These are phyloP conservation scores for Macrosiphum euphorbiae DNA, from an alignment of 2,888 invertebrate genomes.

Conservation along the genomic window DNA sequence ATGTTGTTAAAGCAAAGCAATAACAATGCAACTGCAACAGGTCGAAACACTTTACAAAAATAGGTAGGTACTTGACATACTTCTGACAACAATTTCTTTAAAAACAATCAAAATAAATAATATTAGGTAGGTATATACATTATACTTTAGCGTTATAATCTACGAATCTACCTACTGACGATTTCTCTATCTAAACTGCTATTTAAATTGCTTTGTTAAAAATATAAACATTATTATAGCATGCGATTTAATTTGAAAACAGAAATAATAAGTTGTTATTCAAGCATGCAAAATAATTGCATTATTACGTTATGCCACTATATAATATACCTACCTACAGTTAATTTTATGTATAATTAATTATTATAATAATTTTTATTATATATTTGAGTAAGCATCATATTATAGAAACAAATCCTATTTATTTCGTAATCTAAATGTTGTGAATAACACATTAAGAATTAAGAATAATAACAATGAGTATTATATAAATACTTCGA, in stretches of 20 bases:
- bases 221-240: neutral
- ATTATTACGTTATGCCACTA: slow-evolving; percentile 5
- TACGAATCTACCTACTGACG: neutral
- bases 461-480: neutral
- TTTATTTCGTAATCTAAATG: neutral
- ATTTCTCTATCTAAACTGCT: neutral
- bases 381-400: neutral
- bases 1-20: neutral
- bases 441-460: neutral
- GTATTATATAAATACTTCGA: neutral
- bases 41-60: neutral
- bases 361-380: neutral
- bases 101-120: slow-evolving; percentile 1
- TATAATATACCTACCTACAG: neutral
- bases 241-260: neutral
- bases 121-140: neutral
- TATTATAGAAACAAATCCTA: neutral
- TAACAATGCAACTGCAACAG: slow-evolving; percentile 36
- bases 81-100: neutral
- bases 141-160: neutral
- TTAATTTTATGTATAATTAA: neutral
- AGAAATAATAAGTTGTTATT: neutral
- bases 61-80: neutral
- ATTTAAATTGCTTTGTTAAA: neutral
- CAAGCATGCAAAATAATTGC: neutral